phyloP scores from a whole-genome alignment of 2,113 vertebrate species.

The Scytalopus superciliaris region DNA sequence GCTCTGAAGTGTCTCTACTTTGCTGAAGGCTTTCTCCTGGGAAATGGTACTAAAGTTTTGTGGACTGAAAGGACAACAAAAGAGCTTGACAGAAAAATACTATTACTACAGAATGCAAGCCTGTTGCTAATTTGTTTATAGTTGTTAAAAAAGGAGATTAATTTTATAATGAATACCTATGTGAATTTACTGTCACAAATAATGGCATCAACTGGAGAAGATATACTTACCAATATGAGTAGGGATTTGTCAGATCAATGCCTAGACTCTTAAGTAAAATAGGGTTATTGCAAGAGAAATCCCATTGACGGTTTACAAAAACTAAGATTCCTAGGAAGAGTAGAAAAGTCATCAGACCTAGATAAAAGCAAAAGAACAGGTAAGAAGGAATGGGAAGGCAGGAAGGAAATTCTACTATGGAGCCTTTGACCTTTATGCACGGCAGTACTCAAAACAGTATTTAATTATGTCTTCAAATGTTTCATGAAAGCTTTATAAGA shows the following conservation, averaged over 20 bases:
- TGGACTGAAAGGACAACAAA: slow-evolving; percentile 66
- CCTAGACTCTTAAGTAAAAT: not conserved
- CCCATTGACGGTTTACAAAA: not conserved
- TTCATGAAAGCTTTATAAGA: not conserved
- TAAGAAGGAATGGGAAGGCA: not conserved
- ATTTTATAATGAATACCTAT: not conserved
- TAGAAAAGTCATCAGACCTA: not conserved
- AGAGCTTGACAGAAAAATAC: slow-evolving; percentile 38
- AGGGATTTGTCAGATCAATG: not conserved
- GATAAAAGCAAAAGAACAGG: not conserved
- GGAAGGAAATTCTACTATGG: not conserved
- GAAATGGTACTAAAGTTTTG: slow-evolving; percentile 68
- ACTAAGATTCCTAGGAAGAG: not conserved
- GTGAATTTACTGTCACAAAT: not conserved
- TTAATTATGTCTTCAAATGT: not conserved
- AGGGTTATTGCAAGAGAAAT: not conserved
- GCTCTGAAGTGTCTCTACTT: slow-evolving; percentile 70
- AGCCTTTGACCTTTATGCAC: not conserved
- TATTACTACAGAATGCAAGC: not conserved
- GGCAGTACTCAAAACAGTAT: not conserved
- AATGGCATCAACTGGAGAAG: rapidly evolving
- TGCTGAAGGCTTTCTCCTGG: slow-evolving; percentile 67
- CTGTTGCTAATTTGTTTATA: slow-evolving; percentile 1
- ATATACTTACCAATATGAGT: not conserved
- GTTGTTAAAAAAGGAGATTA: not conserved